Base-by-base conservation (phyloP, 2,797 vertebrate genomes). In the Myripristis murdjan region DNA sequence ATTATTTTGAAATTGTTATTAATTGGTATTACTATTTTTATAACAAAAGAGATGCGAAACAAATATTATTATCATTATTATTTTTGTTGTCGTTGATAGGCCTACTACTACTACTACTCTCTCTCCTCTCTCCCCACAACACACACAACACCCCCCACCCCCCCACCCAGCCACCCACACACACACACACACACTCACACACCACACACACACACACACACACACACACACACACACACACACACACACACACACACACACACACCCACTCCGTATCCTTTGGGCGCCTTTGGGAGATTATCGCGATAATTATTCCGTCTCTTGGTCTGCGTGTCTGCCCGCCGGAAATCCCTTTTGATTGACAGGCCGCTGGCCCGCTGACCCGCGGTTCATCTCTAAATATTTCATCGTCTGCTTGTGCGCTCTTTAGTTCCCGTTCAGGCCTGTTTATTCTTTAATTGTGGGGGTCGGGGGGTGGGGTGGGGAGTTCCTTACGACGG, bases 361-460 rank as follows among this genome's bases (percentile, higher is more conserved):
- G 87, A 87, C 83, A 86, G 24, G 66, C 76, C 3, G 62, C 66
- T 23, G 73, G 69, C 88, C 77, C 14, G 48, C 66, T 87, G 84
- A 90, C 87, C 83, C 64, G 58, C 48, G 51, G 60, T 74, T 81
- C 73, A 68, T 75, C 66, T 28, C 82, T 93, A 87, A 92, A 93
- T 93, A 93, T 93, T 93, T 93, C 84, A 93, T 89, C 68, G 67
- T 85, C 75, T 64, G 67, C 73, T 81, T 58, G 78, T 63, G n/a
- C n/a, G 67, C 85, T 72, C 81, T 87, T 90, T 85, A 75, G 73
- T 65, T 78, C 67, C 64, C 58, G 64, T 83, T 86, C 81, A 80
- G 64, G 67, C 64, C 79, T 86, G 81, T 92, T 92, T 87, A 88
- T 89, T 85, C 80, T 90, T 84, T 91, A 82, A 90, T 90, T 89